Evolutionary conservation across 2,888 invertebrate species (phyloP), one percentile per base, ranked within the genome.

Genomic region (Cerastis rubricosa): DNA sequence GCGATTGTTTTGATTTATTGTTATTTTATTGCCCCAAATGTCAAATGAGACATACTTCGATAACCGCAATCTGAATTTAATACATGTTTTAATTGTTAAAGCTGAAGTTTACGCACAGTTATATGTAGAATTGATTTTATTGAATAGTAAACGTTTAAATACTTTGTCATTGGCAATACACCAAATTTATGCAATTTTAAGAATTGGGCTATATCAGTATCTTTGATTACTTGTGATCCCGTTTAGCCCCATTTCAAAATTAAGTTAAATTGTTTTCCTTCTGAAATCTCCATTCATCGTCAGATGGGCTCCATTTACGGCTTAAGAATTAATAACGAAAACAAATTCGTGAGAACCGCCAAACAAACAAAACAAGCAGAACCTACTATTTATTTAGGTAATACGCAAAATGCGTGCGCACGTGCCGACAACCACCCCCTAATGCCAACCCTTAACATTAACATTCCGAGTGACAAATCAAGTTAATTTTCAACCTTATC

Each of bases 331-430:
- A 89, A 90, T 89, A 91, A 90, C 82, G 85, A 86, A 88, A 89
- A 91, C 90, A 92, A 93, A 94, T 92, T 92, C 93, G 94, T 95
- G 95, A 93, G 94, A 96, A 95, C 93, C 91, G 88, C 90, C 82
- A 90, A 92, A 92, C 90, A 93, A 92, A 91, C 92, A 92, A 88
- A 87, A 90, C 90, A 91, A 87, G 85, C 89, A 89, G 89, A 90
- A 91, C 90, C 90, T 85, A 89, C 90, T 95, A 96, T 96, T 96
- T 96, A 96, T 96, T 96, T 95, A 93, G 95, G 94, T 94, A 95
- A 95, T 95, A 95, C 95, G 93, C 95, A 94, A 95, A 95, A 95
- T 95, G 94, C 94, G 92, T 89, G 91, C 91, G 94, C 96, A 96
- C 96, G 96, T 95, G 96, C 94, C 94, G 85, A 88, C 59, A 90